Evolutionary conservation across 2,797 vertebrate species (phyloP), one percentile per base, ranked within the genome.

Genomic region (Syngnathus rostellatus): DNA sequence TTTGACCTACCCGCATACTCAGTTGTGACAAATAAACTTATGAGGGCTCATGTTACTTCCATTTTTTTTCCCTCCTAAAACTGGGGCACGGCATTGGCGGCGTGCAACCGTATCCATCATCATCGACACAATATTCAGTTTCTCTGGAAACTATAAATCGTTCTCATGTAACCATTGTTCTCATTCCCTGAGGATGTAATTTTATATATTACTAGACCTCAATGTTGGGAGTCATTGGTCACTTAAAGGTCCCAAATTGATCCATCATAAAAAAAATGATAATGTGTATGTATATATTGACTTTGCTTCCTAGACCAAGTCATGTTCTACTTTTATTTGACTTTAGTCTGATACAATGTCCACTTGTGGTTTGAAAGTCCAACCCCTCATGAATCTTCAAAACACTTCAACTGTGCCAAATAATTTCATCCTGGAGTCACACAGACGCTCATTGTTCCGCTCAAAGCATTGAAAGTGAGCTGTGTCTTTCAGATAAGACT

Each of bases 391-490:
- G 78, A 66, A 68, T 79, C 67, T 14, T 61, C 46, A 66, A 57
- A 38, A 57, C 12, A 77, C 62, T 53, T 74, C 68, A 73, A 40
- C 66, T 62, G 64, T 69, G 74, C 78, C 72, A 64, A 64, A 68
- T 66, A 67, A 55, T 57, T 65, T 58, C 73, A 72, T 79, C 74
- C 60, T 63, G 67, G 46, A 43, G 67, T 51, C 68, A 61, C 71
- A 84, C 82, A 85, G 74, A 69, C 70, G 21, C 63, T 74, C 66
- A 76, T 85, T 85, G 81, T 85, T 85, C 80, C 61, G 73, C 80
- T 59, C 41, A 39, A 65, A 75, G 77, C 79, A 76, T 12, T 73
- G 81, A 83, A 84, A 79, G 72, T 62, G 73, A 86, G 67, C 74
- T 70, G 58, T 5, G 55, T 75, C 75, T 83, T 80, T 82, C 76